These are phyloP conservation scores for Venusia cambrica DNA, from an alignment of 2,888 invertebrate genomes.

Conservation along the genomic window DNA sequence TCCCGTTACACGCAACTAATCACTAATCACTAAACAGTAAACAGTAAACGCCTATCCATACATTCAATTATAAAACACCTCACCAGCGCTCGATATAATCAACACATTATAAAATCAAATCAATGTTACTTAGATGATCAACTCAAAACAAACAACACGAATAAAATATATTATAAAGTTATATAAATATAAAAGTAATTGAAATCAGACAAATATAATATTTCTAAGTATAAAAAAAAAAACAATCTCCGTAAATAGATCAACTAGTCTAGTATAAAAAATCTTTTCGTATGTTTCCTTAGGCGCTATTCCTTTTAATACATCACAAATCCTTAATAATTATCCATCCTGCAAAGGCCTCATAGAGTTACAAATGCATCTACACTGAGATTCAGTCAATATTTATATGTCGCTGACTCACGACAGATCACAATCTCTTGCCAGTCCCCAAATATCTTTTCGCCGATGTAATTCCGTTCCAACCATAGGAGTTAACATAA, in stretches of 20 bases:
- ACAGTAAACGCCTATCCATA: too few relatives aligned
- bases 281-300: conserved; percentile 81
- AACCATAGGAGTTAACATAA: conserved; percentile 65
- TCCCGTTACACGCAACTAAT: conserved; percentile 24
- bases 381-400: conserved; percentile 82
- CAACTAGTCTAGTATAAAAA: conserved; percentile 81
- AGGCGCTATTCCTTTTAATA: conserved; percentile 81
- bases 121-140: conserved; percentile 69
- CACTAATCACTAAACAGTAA: conserved; percentile 68
- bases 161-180: conserved; percentile 76
- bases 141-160: conserved; percentile 81
- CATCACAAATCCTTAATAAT: conserved; percentile 81
- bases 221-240: conserved; percentile 81
- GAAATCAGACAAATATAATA: conserved; percentile 80
- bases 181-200: conserved; percentile 80
- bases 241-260: conserved; percentile 82
- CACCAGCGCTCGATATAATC: conserved; percentile 48
- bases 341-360: conserved; percentile 81
- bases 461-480: conserved; percentile 74
- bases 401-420: conserved; percentile 81
- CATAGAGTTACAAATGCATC: conserved; percentile 82
- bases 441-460: conserved; percentile 71
- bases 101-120: conserved; percentile 39
- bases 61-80: conserved; percentile 65
- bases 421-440: conserved; percentile 81